Base-by-base conservation (phyloP, 2,797 vertebrate genomes). In the Cossypha polioptera region DNA sequence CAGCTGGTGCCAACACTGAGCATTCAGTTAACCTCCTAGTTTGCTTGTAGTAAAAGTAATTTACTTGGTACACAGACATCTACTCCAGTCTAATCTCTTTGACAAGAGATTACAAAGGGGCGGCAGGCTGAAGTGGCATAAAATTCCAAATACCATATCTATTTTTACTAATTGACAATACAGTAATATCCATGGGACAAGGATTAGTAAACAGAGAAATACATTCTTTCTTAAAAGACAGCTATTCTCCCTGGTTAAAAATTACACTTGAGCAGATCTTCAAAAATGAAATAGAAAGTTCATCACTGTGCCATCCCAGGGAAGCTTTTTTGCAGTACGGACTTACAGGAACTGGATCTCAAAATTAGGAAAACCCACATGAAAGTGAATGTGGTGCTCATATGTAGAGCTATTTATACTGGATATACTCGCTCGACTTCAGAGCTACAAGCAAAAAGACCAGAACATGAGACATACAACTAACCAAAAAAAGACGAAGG, bases 31-130 rank as follows among this genome's bases (percentile, higher is more conserved):
- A 95, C 80, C 86, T 95, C 80, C 77, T 69, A 90, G 92, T 73
- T 96, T 90, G 77, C 86, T 90, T 95, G 86, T 94, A 95, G 90
- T 88, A 88, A 58, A 96, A 95, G 83, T 88, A 94, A 93, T 92
- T 92, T 86, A 92, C 92, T 84, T 55, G 42, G 55, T 73, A 92
- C 38, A 68, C 55, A 86, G 83, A 84, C 69, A 94, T 86, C 77
- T 88, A 92, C 63, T 63, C 74, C 55, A 57, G 66, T 31, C 51
- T 94, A 81, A 96, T 90, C 88, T 92, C 83, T 88, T 53, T 85
- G 88, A 92, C 2, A 7, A 95, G 90, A 90, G 73, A 95, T 71
- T 94, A 95, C 66, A 88, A 83, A 90, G 55, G 62, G 83, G 55
- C 86, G 66, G 47, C 3, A 11, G 73, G 90, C 63, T 86, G 63